Base-by-base conservation (phyloP, 2,113 vertebrate species). In the Colius striatus region DNA sequence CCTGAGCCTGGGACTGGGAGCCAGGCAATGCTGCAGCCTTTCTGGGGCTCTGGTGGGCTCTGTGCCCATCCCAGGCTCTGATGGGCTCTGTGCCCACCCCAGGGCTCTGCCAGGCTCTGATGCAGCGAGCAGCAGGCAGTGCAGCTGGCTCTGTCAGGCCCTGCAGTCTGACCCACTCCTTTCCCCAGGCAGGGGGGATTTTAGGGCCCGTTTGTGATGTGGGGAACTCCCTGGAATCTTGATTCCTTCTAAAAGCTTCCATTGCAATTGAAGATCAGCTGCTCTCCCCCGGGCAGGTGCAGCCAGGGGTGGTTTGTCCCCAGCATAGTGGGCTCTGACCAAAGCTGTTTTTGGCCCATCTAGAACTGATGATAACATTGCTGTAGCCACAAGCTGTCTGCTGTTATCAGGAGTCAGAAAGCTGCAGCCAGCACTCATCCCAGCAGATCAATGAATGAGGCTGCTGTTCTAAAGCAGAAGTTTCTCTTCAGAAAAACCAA, bases 391-490 rank as follows among this genome's bases (percentile, higher is more conserved):
- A 48, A 94, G 14, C 78, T 48, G 4, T 10, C 66, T 8, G 71
- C 75, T 34, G 25, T 21, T 38, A 55, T 30, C 74, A 57, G 38
- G 43, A 68, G 43, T 3, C 19, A 10, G 57, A 79, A 57, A 93
- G 22, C 84, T 93, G 21, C 2, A 22, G 17, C 57, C 58, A 11
- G 14, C 10, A 30, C 77, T 13, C 26, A 10, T 13, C 1, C 13
- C 1, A 38, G 1, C 14, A 55, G 62, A 74, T 70, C 75, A 30
- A 15, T 81, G 83, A 89, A 63, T 11, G 90, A 72, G 55, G 16
- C 68, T 7, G 78, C 88, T 90, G 75, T 74, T 67, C 63, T 67
- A 77, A 93, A 95, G 94, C 83, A 95, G 86, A 95, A 95, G 90
- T 95, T 84, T 66, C 94, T 93, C 43, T 43, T 62, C 0, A 50